Base-by-base conservation (phyloP, 2,888 invertebrate species). In the Thecophora atra region DNA sequence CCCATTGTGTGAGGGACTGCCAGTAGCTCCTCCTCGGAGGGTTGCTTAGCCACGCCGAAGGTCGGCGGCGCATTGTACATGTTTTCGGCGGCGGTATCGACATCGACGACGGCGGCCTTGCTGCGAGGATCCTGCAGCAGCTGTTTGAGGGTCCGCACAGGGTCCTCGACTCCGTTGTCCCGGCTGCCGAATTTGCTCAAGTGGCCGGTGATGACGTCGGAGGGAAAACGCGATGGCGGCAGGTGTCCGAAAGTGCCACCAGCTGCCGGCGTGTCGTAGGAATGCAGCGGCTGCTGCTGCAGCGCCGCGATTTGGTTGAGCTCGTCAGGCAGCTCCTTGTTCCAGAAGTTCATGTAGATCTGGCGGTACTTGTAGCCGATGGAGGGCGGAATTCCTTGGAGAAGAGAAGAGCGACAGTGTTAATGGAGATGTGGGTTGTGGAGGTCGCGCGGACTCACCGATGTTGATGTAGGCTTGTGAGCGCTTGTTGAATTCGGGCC, bases 281-380 rank as follows among this genome's bases (percentile, higher is more conserved):
- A 72, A 65, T 79, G 77, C 51, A 80, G 73, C 4, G 82, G 82
- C 42, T 82, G 84, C 71, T 82, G 79, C 71, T 85, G 86, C 60
- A 83, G 83, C 42, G 77, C 78, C 6, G 84, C 81, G 70, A 85
- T 86, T 81, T 83, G 88, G 79, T 91, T 90, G 80, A 92, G 88
- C 77, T 93, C 90, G 77, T 91, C 90, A 0, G 96, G 96, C 64
- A 97, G 88, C 54, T 91, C 90, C 70, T 94, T 91, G 77, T 94
- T 91, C 97, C 97, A 97, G 81, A 94, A 95, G 62, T 90, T 91
- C 81, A 95, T 91, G 81, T 93, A 92, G 75, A 91, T 91, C 7
- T 91, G 89, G 54, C 96, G 89, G 86, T 96, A 97, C 77, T 92
- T 91, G 74, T 91, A 90, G 72, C 91, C 91, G 54, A 92, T 89